Base-by-base conservation (phyloP, 1,140 invertebrate genomes). In the Micrasema minimum region DNA sequence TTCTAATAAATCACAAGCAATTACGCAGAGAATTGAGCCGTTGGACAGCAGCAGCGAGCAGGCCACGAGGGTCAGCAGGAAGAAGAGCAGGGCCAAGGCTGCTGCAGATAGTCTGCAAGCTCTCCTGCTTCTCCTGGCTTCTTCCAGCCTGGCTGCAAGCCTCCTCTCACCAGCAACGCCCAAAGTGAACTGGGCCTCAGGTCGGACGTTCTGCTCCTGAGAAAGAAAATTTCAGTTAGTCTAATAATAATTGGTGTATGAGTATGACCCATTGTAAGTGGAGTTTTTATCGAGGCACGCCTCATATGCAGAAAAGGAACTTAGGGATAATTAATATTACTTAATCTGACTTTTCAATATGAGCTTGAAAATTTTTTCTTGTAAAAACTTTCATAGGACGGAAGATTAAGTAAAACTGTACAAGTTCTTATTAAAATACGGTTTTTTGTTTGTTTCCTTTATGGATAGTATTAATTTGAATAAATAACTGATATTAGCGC, bases 131-230 rank as follows among this genome's bases (percentile, higher is more conserved):
- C 51, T 57, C n/a, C 74, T 50, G 0, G 66, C 62, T 12, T 55
- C 51, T 4, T 66, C 70, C 18, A 75, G 43, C 53, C 70, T 57
- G 48, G 69, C 74, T 64, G 70, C 70, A 14, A 75, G 37, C 14
- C 70, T 38, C 22, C 50, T 37, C 65, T 75, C 69, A 18, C 66
- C 74, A 1, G 74, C 70, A 2, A 55, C 74, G 45, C 74, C 74
- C 3, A 75, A 46, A 2, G 74, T 75, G 48, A 75, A 75, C 37
- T 72, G 74, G 7, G 66, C 67, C 41, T 75, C 74, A 2, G 74
- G 74, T 0, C 74, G 41, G 0, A 75, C 7, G 9, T 53, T 46
- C 9, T 45, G 41, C 10, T 62, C 67, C 73, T 75, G 66, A 14
- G 51, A 69, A 11, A 69, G 37, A 2, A 67, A 18, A 48, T 45